Base-by-base conservation (phyloP, 1,140 invertebrate genomes). In the Microplitis demolitor region DNA sequence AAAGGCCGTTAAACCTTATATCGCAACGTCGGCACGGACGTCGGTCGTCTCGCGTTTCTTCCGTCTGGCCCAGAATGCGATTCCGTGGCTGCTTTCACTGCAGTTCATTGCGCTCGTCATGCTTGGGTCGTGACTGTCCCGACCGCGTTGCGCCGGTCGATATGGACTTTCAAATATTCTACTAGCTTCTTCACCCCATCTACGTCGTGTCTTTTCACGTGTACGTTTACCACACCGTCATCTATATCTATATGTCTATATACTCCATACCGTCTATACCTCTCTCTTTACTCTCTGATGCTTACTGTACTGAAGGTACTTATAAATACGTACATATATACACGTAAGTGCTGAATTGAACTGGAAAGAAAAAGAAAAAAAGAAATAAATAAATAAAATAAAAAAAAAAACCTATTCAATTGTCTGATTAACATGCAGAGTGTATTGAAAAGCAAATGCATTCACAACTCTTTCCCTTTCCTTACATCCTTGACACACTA, bases 51-150 rank as follows among this genome's bases (percentile, higher is more conserved):
- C 73, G 63, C 69, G 73, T 74, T 74, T 74, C 73, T 74, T 74
- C 73, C 73, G 73, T 74, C 73, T 74, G 69, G 73, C 73, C 73
- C 73, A 74, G 73, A 74, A 74, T 74, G 73, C 58, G 69, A 74
- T 74, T 63, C 72, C 69, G 39, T 62, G 69, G 73, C 73, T 45
- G 39, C 39, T 74, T 74, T 74, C 73, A 74, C 73, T 74, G 73
- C 73, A 74, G 73, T 74, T 74, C 69, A 71, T 67, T 67, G 66
- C 66, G 66, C 73, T 74, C 73, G 73, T 74, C 73, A 71, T 69
- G 69, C 54, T 73, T 63, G 66, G 58, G 35, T 61, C 50, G 64
- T 51, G 39, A 66, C 64, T 50, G 66, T 53, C 72, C 53, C 64
- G 66, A 73, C 72, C 56, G 62, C 72, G 71, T 60, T 68, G 72